These are phyloP conservation scores for Octopus sinensis DNA, from an alignment of 1,140 invertebrate species.

Conservation along the genomic window DNA sequence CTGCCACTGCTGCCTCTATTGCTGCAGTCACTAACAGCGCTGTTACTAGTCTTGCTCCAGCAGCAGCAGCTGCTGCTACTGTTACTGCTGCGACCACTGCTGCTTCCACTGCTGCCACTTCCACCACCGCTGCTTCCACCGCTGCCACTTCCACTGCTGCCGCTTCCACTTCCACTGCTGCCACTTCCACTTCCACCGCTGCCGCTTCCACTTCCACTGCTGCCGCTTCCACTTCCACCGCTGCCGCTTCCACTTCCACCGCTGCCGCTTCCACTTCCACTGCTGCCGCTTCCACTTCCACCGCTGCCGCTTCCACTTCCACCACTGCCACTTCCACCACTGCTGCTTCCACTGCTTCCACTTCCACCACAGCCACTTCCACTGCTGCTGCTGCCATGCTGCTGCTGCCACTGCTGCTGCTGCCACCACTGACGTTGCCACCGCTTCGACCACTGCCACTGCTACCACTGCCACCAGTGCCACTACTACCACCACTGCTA, in stretches of 20 bases:
- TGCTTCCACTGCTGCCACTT: constrained; percentile 15
- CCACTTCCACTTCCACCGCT: no score
- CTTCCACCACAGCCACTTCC: not conserved
- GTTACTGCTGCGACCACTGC: constrained; percentile 9
- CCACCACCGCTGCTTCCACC: not conserved
- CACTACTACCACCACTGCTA: not conserved
- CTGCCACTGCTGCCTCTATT: not conserved
- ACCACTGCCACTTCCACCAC: no score
- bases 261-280: no score
- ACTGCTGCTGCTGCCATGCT: not conserved
- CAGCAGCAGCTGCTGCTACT: constrained; percentile 12
- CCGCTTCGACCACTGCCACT: no score
- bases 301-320: no score
- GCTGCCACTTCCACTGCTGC: no score
- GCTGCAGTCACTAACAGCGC: constrained; percentile 7
- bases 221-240: not conserved
- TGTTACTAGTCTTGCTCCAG: constrained; percentile 5
- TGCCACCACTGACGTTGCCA: not conserved
- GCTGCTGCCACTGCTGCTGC: not conserved
- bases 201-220: no score
- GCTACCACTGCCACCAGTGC: no score
- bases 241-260: not conserved
- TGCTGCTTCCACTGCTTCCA: not conserved
- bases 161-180: no score
- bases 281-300: no score